A percentile compares a stretch with the other conserved stretches of the same genome.
These are phyloP conservation scores for Chloebia gouldiae DNA, from an alignment of 2,113 vertebrate genomes.

Conservation along the genomic window DNA sequence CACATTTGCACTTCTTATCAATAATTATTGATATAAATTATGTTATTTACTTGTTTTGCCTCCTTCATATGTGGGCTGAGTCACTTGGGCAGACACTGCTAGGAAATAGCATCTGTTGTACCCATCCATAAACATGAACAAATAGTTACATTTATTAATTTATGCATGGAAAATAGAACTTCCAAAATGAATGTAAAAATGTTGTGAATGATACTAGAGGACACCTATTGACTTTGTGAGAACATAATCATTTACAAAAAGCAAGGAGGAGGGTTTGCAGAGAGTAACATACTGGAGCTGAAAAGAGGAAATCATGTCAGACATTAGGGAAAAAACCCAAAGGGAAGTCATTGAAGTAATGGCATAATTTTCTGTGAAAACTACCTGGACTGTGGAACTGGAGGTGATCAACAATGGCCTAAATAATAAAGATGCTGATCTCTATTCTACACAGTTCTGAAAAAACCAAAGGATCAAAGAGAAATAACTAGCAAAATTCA, in stretches of 20 bases:
- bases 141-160: conserved; percentile 17
- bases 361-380: background rate
- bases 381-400: background rate
- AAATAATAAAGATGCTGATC: background rate
- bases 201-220: background rate
- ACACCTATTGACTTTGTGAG: background rate
- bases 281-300: background rate
- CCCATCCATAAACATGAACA: background rate
- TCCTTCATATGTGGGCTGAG: background rate
- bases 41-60: conserved; percentile 16
- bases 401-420: background rate
- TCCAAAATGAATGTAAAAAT: background rate
- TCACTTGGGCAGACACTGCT: conserved; percentile 8
- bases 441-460: background rate
- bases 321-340: background rate
- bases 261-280: background rate
- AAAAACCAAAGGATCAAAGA: background rate
- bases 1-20: background rate
- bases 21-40: conserved; percentile 35
- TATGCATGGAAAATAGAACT: background rate
- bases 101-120: conserved; percentile 13
- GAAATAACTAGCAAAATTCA: background rate
- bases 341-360: background rate
- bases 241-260: background rate
- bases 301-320: background rate